Base-by-base conservation (phyloP, 2,797 vertebrate species). In the Salarias fasciatus region DNA sequence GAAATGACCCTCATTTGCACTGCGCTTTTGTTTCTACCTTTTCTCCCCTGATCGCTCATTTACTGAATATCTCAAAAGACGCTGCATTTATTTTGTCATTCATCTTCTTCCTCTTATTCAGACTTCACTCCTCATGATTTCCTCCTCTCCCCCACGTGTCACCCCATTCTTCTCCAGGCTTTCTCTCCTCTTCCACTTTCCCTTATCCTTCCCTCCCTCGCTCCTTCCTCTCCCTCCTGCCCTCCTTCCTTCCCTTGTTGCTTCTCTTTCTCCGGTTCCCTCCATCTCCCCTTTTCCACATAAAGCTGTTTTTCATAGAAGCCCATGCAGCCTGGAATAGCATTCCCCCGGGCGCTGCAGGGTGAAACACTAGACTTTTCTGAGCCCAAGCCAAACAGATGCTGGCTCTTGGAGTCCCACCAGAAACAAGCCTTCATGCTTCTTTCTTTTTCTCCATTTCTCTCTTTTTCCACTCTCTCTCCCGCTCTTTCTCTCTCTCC, bases 261-360 rank as follows among this genome's bases (percentile, higher is more conserved):
- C 83, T 83, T 86, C 71, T 82, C 78, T 77, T 86, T 84, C 83
- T 75, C 82, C 75, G 63, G 75, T 86, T 90, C 86, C 86, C 84
- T 89, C 87, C 79, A 83, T 89, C 84, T 88, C 84, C 86, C 80
- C 86, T 90, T 93, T 93, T 93, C 91, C 92, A 93, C 92, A 93
- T 92, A 91, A 94, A 93, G 92, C 92, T 94, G 92, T 93, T 94
- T 92, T 93, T 93, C 92, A 93, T 93, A 92, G 92, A 92, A 90
- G 86, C 82, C 84, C 77, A 77, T 91, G 87, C 85, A 91, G 91
- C 91, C 91, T 92, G 91, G 91, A 93, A 92, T 93, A 93, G 89
- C 89, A 89, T 90, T 92, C 90, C 92, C 88, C 82, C 88, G 90
- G 91, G 89, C 88, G 72, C 85, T 88, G 82, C 85, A 87, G 89